Evolutionary conservation across 2,888 invertebrate genomes (phyloP).

Genomic region (Heliconius erato): DNA sequence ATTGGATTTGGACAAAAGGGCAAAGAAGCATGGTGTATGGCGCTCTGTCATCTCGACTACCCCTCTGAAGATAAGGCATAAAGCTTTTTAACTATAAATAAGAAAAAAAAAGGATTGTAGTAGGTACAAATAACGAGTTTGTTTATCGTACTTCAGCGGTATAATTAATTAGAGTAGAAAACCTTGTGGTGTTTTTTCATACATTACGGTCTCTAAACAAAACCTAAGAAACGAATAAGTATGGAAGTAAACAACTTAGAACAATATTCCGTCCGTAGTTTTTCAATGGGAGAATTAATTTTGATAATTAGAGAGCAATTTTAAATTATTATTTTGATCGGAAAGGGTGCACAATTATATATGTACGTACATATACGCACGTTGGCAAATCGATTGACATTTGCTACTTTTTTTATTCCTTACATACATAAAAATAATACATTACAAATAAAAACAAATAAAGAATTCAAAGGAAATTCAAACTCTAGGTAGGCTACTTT

Average conservation of each 20-base stretch:
- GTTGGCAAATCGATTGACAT: no score
- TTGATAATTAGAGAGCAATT: no score
- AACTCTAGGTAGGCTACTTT: no score
- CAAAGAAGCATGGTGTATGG: not conserved
- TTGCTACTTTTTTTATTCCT: no score
- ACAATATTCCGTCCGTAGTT: not conserved
- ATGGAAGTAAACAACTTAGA: not conserved
- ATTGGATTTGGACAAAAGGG: not conserved
- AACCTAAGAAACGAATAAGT: not conserved
- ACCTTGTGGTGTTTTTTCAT: not conserved
- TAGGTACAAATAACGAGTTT: not conserved
- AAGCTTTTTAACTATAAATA: not conserved
- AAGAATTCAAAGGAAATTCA: no score
- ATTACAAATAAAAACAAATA: no score
- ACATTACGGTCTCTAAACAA: not conserved
- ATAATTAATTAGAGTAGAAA: not conserved
- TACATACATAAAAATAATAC: no score
- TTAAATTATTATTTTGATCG: not conserved
- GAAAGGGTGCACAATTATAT: not conserved
- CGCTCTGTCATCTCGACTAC: not conserved
- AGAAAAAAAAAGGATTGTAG: not conserved
- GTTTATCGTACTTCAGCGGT: not conserved
- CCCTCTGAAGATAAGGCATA: not conserved
- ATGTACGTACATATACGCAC: no score
- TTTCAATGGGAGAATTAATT: not conserved